phyloP scores from a whole-genome alignment of 2,888 invertebrate species.

The Monopis laevigella region DNA sequence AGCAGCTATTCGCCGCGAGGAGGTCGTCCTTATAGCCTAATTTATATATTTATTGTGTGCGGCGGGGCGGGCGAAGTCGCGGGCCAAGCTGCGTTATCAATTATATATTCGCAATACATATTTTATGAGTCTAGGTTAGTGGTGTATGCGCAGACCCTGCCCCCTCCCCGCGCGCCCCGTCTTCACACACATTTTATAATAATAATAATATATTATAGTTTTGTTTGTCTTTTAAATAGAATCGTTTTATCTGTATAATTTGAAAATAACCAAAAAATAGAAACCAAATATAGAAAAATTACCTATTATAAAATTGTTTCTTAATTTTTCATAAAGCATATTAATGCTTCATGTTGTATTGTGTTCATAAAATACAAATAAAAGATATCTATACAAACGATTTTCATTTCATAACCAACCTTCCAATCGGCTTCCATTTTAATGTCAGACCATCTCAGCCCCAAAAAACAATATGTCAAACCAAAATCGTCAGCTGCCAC shows the following conservation, averaged over 20 bases:
- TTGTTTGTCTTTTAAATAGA: slow-evolving; percentile 61
- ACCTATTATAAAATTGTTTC: slow-evolving; percentile 59
- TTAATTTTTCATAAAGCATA: slow-evolving; percentile 63
- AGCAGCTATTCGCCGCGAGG: too few relatives aligned
- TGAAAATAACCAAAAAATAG: slow-evolving; percentile 64
- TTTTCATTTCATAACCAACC: not conserved
- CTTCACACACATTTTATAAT: slow-evolving; percentile 60
- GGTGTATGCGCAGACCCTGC: slow-evolving; percentile 18
- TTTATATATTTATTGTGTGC: slow-evolving; percentile 5
- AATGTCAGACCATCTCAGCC: too few relatives aligned
- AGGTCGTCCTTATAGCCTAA: slow-evolving; percentile 5
- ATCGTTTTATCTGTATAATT: slow-evolving; percentile 58
- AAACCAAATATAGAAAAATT: slow-evolving; percentile 63
- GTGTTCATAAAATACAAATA: slow-evolving; percentile 66
- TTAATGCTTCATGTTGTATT: slow-evolving; percentile 68
- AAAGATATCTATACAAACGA: slow-evolving; percentile 42
- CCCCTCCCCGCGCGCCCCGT: slow-evolving; percentile 16
- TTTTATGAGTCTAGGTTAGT: slow-evolving; percentile 9
- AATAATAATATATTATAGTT: slow-evolving; percentile 47
- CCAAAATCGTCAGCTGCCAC: too few relatives aligned
- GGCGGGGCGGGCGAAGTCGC: slow-evolving; percentile 12
- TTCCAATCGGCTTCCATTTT: too few relatives aligned
- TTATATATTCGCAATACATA: slow-evolving; percentile 18
- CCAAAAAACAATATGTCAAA: too few relatives aligned
- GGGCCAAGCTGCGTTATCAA: slow-evolving; percentile 7